Base-by-base conservation (phyloP, 2,888 invertebrate genomes). In the Aproaerema taeniolella region DNA sequence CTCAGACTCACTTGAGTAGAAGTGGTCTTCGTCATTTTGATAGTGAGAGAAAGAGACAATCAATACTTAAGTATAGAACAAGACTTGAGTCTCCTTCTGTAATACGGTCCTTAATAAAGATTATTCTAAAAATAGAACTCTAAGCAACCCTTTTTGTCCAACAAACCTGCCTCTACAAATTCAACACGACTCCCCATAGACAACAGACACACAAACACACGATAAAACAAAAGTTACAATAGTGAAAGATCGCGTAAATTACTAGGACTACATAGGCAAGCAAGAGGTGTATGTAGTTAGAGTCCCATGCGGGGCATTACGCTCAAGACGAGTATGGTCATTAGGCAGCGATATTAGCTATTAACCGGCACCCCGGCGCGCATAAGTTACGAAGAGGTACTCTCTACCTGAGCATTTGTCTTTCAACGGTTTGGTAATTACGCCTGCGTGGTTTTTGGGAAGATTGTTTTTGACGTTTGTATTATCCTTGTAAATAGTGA, bases 261-360 rank as follows among this genome's bases (percentile, higher is more conserved):
- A 72, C 58, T 48, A 52, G 50, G 32, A 43, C 46, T 42, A 59
- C 58, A 28, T 51, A 45, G 52, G 58, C 46, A 49, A 58, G 51
- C 64, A 66, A 61, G 57, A 59, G 56, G 62, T 55, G 63, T 59
- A 55, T 55, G 59, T 51, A 60, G 63, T 67, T 63, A 43, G 53
- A 56, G 52, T 66, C 71, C 80, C 83, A 71, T 64, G 81, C 66
- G 82, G 74, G 70, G 67, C 80, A 80, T 82, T 81, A 80, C 73
- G 69, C 59, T 61, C 69, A 73, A 81, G 79, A 81, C 76, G 79
- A 72, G 72, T 70, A 70, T 74, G 82, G 85, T 85, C 87, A 87
- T 87, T 87, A 87, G 80, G 69, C 78, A 66, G 67, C 80, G 77
- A 80, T 87, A 87, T 86, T 85, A 87, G 82, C 87, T 85, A 85